These are phyloP conservation scores for Kradibia gibbosae DNA, from an alignment of 1,140 invertebrate genomes.

Conservation along the genomic window DNA sequence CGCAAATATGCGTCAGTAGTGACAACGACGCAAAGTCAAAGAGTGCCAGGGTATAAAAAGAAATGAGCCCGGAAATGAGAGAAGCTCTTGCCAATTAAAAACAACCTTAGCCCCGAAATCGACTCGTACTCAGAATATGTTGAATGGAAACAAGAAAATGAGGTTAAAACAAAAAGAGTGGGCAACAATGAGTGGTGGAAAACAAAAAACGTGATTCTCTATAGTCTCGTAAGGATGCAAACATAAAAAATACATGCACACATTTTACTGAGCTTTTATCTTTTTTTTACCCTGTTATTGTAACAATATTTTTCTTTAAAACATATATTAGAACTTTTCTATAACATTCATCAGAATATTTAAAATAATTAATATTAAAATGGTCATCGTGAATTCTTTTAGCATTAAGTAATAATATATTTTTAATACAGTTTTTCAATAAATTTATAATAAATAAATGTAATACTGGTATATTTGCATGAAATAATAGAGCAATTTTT, in stretches of 20 bases:
- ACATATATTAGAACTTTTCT: too few relatives aligned
- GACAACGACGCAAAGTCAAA: background rate
- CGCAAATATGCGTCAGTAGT: constrained; percentile 35
- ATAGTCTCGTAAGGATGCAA: background rate
- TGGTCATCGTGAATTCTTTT: too few relatives aligned
- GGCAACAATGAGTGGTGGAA: background rate
- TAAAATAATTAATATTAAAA: too few relatives aligned
- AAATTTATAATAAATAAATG: too few relatives aligned
- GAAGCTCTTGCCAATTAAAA: constrained; percentile 49
- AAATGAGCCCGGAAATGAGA: constrained; percentile 3
- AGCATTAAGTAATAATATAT: too few relatives aligned
- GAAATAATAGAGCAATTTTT: too few relatives aligned
- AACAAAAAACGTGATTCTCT: background rate
- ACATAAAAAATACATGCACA: background rate
- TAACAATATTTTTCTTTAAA: too few relatives aligned
- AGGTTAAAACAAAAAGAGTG: constrained; percentile 33
- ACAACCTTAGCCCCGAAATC: constrained; percentile 50
- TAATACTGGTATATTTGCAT: too few relatives aligned
- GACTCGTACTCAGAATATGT: constrained; percentile 25
- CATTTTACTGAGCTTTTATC: background rate
- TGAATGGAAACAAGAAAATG: constrained; percentile 43
- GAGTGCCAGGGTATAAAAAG: background rate
- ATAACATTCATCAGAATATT: too few relatives aligned
- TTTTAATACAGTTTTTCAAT: too few relatives aligned
- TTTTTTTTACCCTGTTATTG: too few relatives aligned